Evolutionary conservation across 1,140 invertebrate species (phyloP).

Genomic region (Psilanteris sp.): DNA sequence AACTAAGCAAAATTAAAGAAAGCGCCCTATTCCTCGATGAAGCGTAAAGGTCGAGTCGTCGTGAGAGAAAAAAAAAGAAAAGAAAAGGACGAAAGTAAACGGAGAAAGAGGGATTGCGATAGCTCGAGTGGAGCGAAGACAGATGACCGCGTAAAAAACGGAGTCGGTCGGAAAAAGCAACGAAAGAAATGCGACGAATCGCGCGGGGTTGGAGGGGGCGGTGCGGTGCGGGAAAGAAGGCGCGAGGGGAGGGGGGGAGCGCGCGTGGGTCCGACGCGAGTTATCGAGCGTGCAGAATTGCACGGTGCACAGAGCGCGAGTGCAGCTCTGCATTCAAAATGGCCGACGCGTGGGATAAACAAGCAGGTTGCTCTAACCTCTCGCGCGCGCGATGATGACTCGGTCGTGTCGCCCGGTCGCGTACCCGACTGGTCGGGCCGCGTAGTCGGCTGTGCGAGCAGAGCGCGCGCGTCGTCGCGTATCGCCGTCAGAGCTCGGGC

Average conservation of each 20-base stretch:
- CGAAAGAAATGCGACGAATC: too few relatives aligned
- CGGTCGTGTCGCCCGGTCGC: conserved; percentile 17
- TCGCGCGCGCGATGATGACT: conserved; percentile 57
- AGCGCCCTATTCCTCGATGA: too few relatives aligned
- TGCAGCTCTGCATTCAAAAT: conserved; percentile 71
- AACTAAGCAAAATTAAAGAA: too few relatives aligned
- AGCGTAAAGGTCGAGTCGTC: too few relatives aligned
- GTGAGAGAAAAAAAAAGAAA: too few relatives aligned
- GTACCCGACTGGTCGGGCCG: conserved; percentile 16
- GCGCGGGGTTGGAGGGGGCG: too few relatives aligned
- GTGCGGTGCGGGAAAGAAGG: too few relatives aligned
- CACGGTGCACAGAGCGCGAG: conserved; percentile 28
- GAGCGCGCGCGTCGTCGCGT: background rate
- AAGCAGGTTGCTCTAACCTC: conserved; percentile 75
- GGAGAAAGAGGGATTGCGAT: too few relatives aligned
- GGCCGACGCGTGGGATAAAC: conserved; percentile 75
- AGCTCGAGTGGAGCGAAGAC: too few relatives aligned
- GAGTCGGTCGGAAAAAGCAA: too few relatives aligned
- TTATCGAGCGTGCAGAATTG: conserved; percentile 50
- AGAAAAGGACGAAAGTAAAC: too few relatives aligned
- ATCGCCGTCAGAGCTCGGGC: background rate
- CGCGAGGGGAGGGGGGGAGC: background rate
- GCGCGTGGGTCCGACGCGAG: background rate
- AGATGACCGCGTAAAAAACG: too few relatives aligned
- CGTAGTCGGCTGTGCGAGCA: background rate